Evolutionary conservation across 2,113 vertebrate genomes (phyloP).

Genomic region (Circaetus gallicus): DNA sequence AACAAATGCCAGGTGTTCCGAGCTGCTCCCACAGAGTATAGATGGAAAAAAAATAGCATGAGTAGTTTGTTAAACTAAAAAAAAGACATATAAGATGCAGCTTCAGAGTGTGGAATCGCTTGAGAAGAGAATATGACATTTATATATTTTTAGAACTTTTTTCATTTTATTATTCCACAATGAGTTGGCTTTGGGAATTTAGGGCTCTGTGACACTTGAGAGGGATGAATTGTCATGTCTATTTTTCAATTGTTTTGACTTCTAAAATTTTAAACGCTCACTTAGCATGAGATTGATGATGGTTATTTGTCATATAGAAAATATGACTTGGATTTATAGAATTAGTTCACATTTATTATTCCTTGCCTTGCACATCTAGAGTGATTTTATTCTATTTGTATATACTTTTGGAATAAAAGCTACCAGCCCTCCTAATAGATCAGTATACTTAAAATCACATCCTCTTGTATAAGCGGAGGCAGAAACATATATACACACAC

Average conservation of each 20-base stretch:
- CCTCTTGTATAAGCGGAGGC: neutral
- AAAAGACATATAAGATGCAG: neutral
- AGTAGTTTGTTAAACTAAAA: neutral
- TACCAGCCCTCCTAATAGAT: neutral
- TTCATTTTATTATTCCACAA: conserved; percentile 48
- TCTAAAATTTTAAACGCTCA: conserved; percentile 64
- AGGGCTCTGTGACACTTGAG: neutral
- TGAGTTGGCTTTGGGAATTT: conserved; percentile 40
- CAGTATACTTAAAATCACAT: neutral
- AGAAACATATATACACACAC: neutral
- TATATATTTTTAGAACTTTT: conserved; percentile 36
- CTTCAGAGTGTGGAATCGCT: neutral
- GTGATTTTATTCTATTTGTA: conserved; percentile 14
- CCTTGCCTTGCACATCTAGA: neutral
- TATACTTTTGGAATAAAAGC: conserved; percentile 16
- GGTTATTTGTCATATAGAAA: conserved; percentile 64
- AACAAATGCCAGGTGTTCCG: too few species aligned
- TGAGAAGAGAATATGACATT: conserved; percentile 26
- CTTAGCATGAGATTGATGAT: conserved; percentile 59
- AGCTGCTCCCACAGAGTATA: too few species aligned
- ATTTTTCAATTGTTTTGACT: conserved; percentile 69
- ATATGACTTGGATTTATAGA: conserved; percentile 55
- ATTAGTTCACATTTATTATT: conserved; percentile 52
- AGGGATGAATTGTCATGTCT: conserved; percentile 34
- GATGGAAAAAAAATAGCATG: neutral